phyloP scores from a whole-genome alignment of 2,113 vertebrate genomes.

The Epinephelus cyanopodus region DNA sequence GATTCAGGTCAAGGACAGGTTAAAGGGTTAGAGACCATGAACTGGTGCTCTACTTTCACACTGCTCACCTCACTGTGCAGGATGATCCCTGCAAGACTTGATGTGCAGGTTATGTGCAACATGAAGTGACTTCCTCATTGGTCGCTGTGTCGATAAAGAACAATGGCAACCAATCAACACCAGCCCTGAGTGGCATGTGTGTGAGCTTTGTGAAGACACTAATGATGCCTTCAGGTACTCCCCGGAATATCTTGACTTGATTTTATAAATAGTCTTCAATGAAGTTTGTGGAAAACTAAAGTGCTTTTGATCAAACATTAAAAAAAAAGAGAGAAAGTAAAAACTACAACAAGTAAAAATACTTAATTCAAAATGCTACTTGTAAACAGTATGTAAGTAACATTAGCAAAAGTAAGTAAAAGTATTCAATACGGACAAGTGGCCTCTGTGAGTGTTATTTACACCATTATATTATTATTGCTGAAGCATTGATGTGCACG shows the following conservation, averaged over 20 bases:
- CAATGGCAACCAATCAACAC: slow-evolving; percentile 52
- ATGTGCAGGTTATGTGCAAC: not conserved
- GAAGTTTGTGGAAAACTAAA: not conserved
- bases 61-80: not conserved
- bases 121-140: slow-evolving; percentile 47
- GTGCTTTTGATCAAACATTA: not conserved
- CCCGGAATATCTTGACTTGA: not conserved
- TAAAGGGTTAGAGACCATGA: not conserved
- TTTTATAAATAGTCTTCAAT: not conserved
- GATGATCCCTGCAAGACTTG: not conserved
- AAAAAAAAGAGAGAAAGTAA: not conserved
- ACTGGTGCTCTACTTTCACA: not conserved
- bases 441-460: no score
- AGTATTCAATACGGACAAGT: no score
- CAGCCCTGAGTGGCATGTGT: slow-evolving; percentile 13
- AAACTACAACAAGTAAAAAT: no score
- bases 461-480: no score
- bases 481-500: no score
- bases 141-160: slow-evolving; percentile 26
- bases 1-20: not conserved
- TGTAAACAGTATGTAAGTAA: no score
- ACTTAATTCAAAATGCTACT: no score
- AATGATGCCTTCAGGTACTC: slow-evolving; percentile 16
- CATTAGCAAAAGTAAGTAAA: no score
- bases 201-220: slow-evolving; percentile 14